These are phyloP conservation scores for Panagrolaimus sp. DNA, from an alignment of 1,140 invertebrate species.

Conservation along the genomic window DNA sequence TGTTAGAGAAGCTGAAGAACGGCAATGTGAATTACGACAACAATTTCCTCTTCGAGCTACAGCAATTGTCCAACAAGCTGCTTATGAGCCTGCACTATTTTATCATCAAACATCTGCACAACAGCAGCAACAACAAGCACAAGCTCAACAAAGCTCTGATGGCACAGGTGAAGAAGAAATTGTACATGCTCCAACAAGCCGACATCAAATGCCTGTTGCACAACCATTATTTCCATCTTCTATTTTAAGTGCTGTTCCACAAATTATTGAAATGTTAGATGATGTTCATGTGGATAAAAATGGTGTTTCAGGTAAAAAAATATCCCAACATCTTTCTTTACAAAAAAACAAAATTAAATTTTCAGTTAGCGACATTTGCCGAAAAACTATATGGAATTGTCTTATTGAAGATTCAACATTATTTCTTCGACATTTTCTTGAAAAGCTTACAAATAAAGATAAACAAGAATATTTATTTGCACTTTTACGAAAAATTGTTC, in stretches of 20 bases:
- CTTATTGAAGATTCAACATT: constrained; percentile 93
- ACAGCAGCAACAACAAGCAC: constrained; percentile 24
- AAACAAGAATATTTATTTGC: constrained; percentile 93
- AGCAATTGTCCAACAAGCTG: constrained; percentile 81
- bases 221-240: constrained; percentile 92
- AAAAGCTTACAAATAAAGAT: constrained; percentile 82
- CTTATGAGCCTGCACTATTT: constrained; percentile 86
- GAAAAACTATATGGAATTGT: constrained; percentile 82
- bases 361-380: constrained; percentile 66
- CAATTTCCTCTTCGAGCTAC: constrained; percentile 94
- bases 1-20: constrained; percentile 87
- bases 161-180: constrained; percentile 20
- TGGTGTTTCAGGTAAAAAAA: constrained; percentile 72
- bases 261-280: constrained; percentile 87
- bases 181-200: constrained; percentile 2
- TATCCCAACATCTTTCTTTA: constrained; percentile 62
- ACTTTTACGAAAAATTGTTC: constrained; percentile 78
- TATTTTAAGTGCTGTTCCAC: constrained; percentile 85
- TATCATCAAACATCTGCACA: constrained; percentile 60
- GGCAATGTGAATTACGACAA: constrained; percentile 83
- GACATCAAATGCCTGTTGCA: constrained; percentile 72
- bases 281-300: constrained; percentile 90
- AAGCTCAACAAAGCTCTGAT: constrained; percentile 20
- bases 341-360: constrained; percentile 24
- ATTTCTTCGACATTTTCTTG: constrained; percentile 88